Evolutionary conservation across 2,113 vertebrate species (phyloP), one percentile per base, ranked within the genome.

Genomic region (Colius striatus): DNA sequence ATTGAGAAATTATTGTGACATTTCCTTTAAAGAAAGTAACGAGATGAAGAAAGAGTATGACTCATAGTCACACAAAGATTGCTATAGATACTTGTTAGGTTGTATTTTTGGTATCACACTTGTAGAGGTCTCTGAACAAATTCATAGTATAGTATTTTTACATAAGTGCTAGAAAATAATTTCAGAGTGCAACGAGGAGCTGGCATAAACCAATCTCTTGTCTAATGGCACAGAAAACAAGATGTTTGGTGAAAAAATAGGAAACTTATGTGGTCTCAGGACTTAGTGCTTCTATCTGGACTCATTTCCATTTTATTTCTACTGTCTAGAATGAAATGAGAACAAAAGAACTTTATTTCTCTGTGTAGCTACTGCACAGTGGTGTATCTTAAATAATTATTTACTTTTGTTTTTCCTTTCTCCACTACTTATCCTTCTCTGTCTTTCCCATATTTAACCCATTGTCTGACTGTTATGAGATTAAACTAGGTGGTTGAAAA

Each of bases 1-100:
- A 16, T 47, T 58, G 6, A 74, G 91, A 89, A 55, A 11, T 22
- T 80, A 36, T 27, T 36, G 7, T 16, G 21, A 11, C 14, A 62
- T 86, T 91, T 93, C 27, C 43, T 48, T 94, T 63, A 73, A 79
- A 57, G 54, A 78, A 92, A 63, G 29, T 15, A 62, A 47, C 58
- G 38, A 51, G 78, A 75, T 79, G 61, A 66, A 84, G 43, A 73
- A 43, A 82, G 71, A 20, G 1, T 43, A 47, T 81, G 84, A 94
- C n/a, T 94, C 80, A 92, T 16, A 68, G 68, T 75, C 87, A 89
- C 32, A 84, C 32, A 38, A 48, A 58, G 4, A 34, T 83, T 72
- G 50, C 25, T 65, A n/a, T 21, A 73, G 60, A 71, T 30, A 53
- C 18, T 53, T 26, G 13, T 48, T 66, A 55, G 20, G 20, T 14